A percentile compares a stretch with the other conserved stretches of the same genome.
Evolutionary conservation across 2,113 vertebrate genomes (phyloP).

Genomic region (Pseudonaja textilis): DNA sequence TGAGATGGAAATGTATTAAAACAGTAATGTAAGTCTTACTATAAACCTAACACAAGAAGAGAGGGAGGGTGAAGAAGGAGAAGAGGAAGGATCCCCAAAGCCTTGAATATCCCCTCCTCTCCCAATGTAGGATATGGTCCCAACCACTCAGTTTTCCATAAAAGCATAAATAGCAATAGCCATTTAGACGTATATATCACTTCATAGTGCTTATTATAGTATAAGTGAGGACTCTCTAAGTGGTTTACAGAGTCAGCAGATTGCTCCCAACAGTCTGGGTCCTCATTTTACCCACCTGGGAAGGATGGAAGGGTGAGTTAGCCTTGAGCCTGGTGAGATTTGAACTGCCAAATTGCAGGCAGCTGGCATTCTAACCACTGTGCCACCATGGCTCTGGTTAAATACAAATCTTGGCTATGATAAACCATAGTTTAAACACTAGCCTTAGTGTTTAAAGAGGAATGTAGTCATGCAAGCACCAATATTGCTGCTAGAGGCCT

Average conservation of each 20-base stretch:
- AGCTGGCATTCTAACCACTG: too few relatives aligned
- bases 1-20: background rate
- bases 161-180: background rate
- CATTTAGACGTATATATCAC: too few relatives aligned
- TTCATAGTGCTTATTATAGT: too few relatives aligned
- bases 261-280: too few relatives aligned
- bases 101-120: background rate
- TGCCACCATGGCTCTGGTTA: background rate
- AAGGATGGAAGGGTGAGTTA: too few relatives aligned
- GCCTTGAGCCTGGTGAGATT: too few relatives aligned
- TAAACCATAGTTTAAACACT: background rate
- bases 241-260: too few relatives aligned
- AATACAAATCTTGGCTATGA: background rate
- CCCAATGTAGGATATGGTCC: background rate
- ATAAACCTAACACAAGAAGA: background rate
- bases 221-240: too few relatives aligned
- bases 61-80: background rate
- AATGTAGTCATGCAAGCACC: background rate
- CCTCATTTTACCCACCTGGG: too few relatives aligned
- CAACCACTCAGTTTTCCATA: background rate
- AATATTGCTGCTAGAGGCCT: background rate
- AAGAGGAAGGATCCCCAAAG: background rate
- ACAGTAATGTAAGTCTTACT: background rate
- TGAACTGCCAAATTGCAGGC: too few relatives aligned
- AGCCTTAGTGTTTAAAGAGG: background rate